phyloP scores from a whole-genome alignment of 1,140 invertebrate genomes.

The Drosophila teissieri region DNA sequence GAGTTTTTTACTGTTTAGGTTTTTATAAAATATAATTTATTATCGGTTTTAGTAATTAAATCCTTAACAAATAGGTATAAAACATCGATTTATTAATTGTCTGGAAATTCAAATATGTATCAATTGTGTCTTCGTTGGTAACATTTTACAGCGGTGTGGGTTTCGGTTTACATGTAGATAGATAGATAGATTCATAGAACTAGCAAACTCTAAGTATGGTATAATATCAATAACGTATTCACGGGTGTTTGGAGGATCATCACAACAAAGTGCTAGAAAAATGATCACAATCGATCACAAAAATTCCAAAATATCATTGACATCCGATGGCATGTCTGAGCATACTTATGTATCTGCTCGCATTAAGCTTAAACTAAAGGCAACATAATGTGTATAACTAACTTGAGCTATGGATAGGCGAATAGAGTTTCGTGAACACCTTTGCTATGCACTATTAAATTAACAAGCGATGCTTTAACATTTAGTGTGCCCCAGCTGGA shows the following conservation, averaged over 20 bases:
- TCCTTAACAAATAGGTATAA: constrained; percentile 52
- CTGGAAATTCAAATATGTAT: constrained; percentile 31
- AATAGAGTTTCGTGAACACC: constrained; percentile 20
- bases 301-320: constrained; percentile 45
- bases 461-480: constrained; percentile 32
- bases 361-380: constrained; percentile 28
- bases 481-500: constrained; percentile 16
- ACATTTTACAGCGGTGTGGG: constrained; percentile 64
- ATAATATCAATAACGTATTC: constrained; percentile 42
- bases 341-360: constrained; percentile 33
- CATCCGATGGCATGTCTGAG: constrained; percentile 63
- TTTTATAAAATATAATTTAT: constrained; percentile 45
- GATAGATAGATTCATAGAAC: constrained; percentile 21
- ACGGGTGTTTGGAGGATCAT: constrained; percentile 20
- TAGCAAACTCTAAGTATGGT: constrained; percentile 30
- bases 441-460: constrained; percentile 62
- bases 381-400: constrained; percentile 38
- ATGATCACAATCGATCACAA: constrained; percentile 52
- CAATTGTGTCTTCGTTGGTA: constrained; percentile 61
- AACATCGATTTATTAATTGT: constrained; percentile 61
- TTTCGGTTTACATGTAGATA: constrained; percentile 11
- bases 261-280: constrained; percentile 48
- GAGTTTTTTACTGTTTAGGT: constrained; percentile 19
- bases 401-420: constrained; percentile 29
- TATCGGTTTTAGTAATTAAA: constrained; percentile 38